These are phyloP conservation scores for Machimus atricapillus DNA, from an alignment of 2,888 invertebrate genomes.

Conservation along the genomic window DNA sequence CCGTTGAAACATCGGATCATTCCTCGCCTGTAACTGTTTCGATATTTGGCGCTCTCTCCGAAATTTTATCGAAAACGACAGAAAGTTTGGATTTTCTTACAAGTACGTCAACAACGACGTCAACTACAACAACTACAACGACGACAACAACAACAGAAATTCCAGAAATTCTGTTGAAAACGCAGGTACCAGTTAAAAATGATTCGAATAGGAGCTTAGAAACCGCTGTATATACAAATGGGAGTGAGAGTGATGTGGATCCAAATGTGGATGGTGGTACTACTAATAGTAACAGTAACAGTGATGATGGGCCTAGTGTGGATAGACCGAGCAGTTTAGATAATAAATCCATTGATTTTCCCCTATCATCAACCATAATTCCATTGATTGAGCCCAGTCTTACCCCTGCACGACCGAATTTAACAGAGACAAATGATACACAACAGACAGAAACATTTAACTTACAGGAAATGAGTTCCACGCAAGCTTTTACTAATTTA, in stretches of 20 bases:
- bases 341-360: background rate
- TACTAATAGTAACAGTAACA: slow-evolving; percentile 30
- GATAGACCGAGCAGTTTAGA: slow-evolving; percentile 17
- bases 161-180: slow-evolving; percentile 48
- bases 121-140: slow-evolving; percentile 50
- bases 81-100: slow-evolving; percentile 50
- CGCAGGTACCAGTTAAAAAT: slow-evolving; percentile 49
- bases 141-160: slow-evolving; percentile 48
- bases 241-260: slow-evolving; percentile 19
- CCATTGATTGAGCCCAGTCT: background rate
- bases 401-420: background rate
- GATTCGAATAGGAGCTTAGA: slow-evolving; percentile 44
- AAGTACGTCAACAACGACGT: slow-evolving; percentile 49
- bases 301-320: slow-evolving; percentile 26
- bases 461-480: background rate
- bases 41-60: slow-evolving; percentile 68
- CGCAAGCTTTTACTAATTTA: slow-evolving; percentile 30
- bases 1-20: slow-evolving; percentile 67
- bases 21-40: slow-evolving; percentile 68
- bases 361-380: background rate
- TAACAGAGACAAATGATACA: slow-evolving; percentile 27
- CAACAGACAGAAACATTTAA: slow-evolving; percentile 1
- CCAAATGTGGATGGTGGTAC: slow-evolving; percentile 12
- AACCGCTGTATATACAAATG: slow-evolving; percentile 49
- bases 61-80: slow-evolving; percentile 62